A percentile compares a stretch with the other conserved stretches of the same genome.
Evolutionary conservation across 2,113 vertebrate species (phyloP).

Genomic region (Thunnus thynnus): DNA sequence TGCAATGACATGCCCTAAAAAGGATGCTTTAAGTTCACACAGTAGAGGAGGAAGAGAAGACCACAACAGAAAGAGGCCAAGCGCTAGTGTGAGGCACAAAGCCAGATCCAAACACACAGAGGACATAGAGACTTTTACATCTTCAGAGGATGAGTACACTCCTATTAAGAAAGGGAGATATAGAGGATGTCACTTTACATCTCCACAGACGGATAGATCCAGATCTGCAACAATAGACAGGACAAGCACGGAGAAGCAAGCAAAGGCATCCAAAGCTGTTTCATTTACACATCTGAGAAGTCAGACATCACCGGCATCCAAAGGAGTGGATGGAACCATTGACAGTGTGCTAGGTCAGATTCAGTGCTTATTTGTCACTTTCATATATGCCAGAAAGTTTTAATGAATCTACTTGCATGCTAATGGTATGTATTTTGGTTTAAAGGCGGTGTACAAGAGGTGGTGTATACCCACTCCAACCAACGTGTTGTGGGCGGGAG

Average conservation of each 20-base stretch:
- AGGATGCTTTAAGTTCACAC: neutral
- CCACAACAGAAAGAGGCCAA: slow-evolving; percentile 39
- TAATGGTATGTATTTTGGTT: slow-evolving; percentile 19
- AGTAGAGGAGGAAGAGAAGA: neutral
- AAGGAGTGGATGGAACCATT: slow-evolving; percentile 63
- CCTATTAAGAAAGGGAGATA: slow-evolving; percentile 58
- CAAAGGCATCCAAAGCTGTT: neutral
- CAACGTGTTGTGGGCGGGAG: slow-evolving; percentile 95
- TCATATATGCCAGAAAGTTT: neutral
- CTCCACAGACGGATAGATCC: slow-evolving; percentile 13
- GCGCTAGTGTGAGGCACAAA: slow-evolving; percentile 11
- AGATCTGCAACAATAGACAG: neutral
- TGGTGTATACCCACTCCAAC: slow-evolving; percentile 94
- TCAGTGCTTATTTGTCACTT: neutral
- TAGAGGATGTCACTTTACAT: slow-evolving; percentile 29
- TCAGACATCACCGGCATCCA: slow-evolving; percentile 10
- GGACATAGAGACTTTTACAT: slow-evolving; percentile 85
- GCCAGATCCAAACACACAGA: slow-evolving; percentile 73
- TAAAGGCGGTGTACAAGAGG: slow-evolving; percentile 89
- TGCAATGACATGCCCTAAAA: slow-evolving; percentile 1
- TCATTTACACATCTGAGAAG: slow-evolving; percentile 57
- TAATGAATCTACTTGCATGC: neutral
- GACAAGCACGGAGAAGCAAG: neutral
- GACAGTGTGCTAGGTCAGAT: slow-evolving; percentile 87
- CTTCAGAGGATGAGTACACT: slow-evolving; percentile 87